These are phyloP conservation scores for Tortricodes alternella DNA, from an alignment of 2,888 invertebrate genomes.

Conservation along the genomic window DNA sequence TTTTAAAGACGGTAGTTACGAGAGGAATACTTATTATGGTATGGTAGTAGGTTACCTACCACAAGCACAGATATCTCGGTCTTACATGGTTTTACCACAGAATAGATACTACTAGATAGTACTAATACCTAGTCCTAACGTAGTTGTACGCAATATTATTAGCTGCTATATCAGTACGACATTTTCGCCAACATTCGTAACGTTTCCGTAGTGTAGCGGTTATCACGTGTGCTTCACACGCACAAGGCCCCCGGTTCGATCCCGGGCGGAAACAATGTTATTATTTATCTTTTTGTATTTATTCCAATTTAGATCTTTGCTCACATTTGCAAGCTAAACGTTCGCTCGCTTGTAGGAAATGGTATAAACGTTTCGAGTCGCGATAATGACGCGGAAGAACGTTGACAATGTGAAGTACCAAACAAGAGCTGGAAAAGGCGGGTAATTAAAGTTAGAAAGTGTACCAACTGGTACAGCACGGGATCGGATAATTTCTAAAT, in stretches of 20 bases:
- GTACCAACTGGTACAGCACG: conserved; percentile 59
- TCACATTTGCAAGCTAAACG: conserved; percentile 15
- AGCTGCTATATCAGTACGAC: background rate
- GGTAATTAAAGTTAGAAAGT: conserved; percentile 74
- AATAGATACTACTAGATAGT: too few species aligned
- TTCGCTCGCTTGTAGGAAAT: conserved; percentile 20
- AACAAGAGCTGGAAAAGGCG: conserved; percentile 61
- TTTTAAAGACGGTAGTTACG: too few species aligned
- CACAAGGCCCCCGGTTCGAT: conserved; percentile 88
- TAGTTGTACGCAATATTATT: too few species aligned
- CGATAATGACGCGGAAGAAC: conserved; percentile 68
- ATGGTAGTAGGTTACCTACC: too few species aligned
- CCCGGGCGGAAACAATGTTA: conserved; percentile 84
- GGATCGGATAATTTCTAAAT: conserved; percentile 64
- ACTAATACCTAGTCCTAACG: too few species aligned
- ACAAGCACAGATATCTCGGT: too few species aligned
- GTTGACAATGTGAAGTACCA: conserved; percentile 62
- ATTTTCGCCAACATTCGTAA: conserved; percentile 30
- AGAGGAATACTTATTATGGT: too few species aligned
- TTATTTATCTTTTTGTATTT: conserved; percentile 34
- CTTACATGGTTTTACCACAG: too few species aligned
- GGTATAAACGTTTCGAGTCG: conserved; percentile 39
- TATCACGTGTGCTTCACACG: conserved; percentile 92
- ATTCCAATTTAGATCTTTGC: background rate
- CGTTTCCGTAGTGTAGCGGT: conserved; percentile 90